Conservation (phyloP, 2,113 vertebrate genomes). For the Neogobius melanostomus region DNA sequence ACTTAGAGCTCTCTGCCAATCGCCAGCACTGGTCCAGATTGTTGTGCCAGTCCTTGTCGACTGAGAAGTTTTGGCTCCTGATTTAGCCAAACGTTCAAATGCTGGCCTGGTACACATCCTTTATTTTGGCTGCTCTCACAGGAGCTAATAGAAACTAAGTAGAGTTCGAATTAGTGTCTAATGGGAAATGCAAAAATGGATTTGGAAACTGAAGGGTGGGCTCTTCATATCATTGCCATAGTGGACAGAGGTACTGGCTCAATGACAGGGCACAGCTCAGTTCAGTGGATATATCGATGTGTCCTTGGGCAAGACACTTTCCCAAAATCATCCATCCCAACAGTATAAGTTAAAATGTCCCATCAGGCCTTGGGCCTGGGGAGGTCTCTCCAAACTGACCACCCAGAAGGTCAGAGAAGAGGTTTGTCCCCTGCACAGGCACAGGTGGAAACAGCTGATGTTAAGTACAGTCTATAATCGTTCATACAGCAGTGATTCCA, state of each 20-base stretch:
- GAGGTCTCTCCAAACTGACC: background rate
- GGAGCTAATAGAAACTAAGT: no score
- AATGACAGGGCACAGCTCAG: no score
- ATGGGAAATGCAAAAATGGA: no score
- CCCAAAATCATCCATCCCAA: slow-evolving; percentile 1
- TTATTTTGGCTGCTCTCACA: no score
- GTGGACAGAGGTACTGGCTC: no score
- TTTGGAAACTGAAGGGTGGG: no score
- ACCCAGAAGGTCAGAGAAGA: slow-evolving; percentile 37
- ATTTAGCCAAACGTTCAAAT: background rate
- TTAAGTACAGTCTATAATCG: slow-evolving; percentile 28
- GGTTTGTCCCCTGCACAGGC: slow-evolving; percentile 4
- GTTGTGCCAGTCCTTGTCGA: background rate
- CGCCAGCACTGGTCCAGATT: background rate
- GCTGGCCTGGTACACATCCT: background rate
- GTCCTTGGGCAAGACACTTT: background rate
- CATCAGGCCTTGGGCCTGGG: background rate
- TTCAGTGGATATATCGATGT: no score
- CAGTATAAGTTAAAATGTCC: background rate
- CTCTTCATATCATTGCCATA: no score
- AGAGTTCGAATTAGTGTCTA: no score
- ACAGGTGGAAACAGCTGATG: slow-evolving; percentile 34
- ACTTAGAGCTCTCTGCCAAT: background rate
- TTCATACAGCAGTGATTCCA: background rate
- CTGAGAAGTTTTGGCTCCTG: background rate